Evolutionary conservation across 2,888 invertebrate genomes (phyloP).

Genomic region (Caenorhabditis sulstoni): DNA sequence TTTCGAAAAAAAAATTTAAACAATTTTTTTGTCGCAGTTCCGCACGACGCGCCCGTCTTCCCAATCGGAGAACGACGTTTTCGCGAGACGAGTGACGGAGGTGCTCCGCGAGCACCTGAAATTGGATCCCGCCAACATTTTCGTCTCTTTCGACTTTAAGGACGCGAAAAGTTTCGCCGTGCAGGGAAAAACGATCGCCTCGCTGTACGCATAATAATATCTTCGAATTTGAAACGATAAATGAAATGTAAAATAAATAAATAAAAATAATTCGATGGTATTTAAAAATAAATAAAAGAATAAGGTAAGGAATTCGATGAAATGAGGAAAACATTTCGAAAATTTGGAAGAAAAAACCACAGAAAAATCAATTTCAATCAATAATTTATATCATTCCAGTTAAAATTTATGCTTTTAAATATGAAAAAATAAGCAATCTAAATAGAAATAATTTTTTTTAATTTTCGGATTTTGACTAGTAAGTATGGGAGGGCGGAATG

Average conservation of each 20-base stretch:
- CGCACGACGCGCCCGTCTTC: slow-evolving; percentile 55
- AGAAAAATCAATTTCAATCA: not conserved
- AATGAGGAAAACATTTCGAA: slow-evolving; percentile 30
- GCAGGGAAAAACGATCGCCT: slow-evolving; percentile 52
- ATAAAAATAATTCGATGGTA: no score
- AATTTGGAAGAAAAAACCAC: no score
- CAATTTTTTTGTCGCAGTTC: slow-evolving; percentile 43
- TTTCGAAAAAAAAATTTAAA: no score
- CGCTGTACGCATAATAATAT: slow-evolving; percentile 45
- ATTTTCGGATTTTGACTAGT: not conserved
- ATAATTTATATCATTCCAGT: not conserved
- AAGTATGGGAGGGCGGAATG: not conserved
- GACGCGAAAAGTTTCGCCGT: slow-evolving; percentile 50
- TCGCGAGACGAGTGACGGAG: slow-evolving; percentile 30
- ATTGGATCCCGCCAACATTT: slow-evolving; percentile 32
- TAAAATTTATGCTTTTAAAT: not conserved
- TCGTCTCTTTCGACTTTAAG: slow-evolving; percentile 49
- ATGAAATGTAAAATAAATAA: not conserved
- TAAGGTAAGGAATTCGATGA: no score
- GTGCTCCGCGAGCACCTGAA: slow-evolving; percentile 43
- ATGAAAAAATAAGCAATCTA: not conserved
- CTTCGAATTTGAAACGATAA: not conserved
- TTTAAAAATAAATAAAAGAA: no score
- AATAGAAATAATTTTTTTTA: not conserved
- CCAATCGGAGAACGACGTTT: slow-evolving; percentile 43